Evolutionary conservation across 2,113 vertebrate genomes (phyloP).

Genomic region (Leucoraja erinaceus): DNA sequence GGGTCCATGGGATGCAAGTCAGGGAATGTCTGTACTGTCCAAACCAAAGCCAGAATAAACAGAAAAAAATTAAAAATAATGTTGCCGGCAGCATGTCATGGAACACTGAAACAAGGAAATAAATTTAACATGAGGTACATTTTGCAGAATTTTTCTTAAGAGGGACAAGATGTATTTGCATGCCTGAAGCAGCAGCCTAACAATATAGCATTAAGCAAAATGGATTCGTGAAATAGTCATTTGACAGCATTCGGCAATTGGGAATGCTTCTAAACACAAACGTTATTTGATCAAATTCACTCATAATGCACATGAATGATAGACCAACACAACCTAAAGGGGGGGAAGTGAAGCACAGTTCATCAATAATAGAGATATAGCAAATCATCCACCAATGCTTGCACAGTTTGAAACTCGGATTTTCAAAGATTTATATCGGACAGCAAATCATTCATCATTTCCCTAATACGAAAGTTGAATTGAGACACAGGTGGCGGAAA

Average conservation of each 20-base stretch:
- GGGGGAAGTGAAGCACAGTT: neutral
- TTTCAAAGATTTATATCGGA: neutral
- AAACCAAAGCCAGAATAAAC: neutral
- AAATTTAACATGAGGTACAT: neutral
- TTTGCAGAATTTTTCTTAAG: neutral
- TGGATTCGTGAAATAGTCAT: neutral
- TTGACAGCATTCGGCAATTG: neutral
- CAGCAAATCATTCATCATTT: neutral
- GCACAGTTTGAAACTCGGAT: neutral
- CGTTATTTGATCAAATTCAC: neutral
- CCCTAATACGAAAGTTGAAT: neutral
- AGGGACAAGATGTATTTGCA: neutral
- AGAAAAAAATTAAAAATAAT: neutral
- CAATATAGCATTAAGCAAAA: neutral
- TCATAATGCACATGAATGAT: neutral
- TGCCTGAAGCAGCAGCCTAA: neutral
- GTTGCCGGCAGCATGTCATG: neutral
- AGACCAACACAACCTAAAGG: neutral
- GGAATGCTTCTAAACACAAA: neutral
- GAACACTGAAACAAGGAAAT: neutral
- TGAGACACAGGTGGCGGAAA: neutral
- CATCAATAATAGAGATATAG: conserved; percentile 11
- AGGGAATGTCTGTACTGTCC: neutral
- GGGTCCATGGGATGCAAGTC: no score
- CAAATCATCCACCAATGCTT: neutral